A percentile compares a stretch with the other conserved stretches of the same genome.
Conservation (phyloP, 2,888 invertebrate species). For the Sesia apiformis region DNA sequence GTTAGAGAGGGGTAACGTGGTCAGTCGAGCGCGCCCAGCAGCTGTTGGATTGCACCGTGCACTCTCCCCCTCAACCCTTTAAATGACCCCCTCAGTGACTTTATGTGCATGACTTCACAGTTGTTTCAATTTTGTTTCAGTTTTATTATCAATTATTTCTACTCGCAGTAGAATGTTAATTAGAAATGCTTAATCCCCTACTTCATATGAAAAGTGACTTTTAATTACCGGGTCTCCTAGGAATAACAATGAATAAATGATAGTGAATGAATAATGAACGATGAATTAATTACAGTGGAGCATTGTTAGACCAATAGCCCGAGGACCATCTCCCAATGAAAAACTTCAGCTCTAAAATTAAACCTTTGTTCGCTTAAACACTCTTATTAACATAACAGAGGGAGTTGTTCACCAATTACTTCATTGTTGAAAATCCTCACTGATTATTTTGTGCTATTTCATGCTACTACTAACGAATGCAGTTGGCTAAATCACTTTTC, state of each 20-base stretch:
- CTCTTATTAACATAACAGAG: conserved; percentile 19
- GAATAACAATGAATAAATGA: conserved; percentile 9
- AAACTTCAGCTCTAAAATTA: conserved; percentile 11
- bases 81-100: too few species aligned
- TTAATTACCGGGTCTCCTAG: conserved; percentile 2
- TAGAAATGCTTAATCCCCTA: too few species aligned
- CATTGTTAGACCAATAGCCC: conserved; percentile 1
- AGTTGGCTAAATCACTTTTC: too few species aligned
- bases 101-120: too few species aligned
- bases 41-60: too few species aligned
- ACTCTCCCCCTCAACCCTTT: too few species aligned
- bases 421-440: conserved; percentile 11
- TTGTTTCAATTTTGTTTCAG: too few species aligned
- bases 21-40: too few species aligned
- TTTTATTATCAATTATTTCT: too few species aligned
- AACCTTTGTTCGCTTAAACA: conserved; percentile 19
- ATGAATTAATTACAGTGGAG: conserved; percentile 5
- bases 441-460: conserved; percentile 1
- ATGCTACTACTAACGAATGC: conserved; percentile 6
- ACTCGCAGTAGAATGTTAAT: too few species aligned
- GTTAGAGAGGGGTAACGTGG: too few species aligned
- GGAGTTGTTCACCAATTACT: conserved; percentile 10
- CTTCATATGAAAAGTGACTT: too few species aligned
- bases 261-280: conserved; percentile 8
- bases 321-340: conserved; percentile 10